A percentile compares a stretch with the other conserved stretches of the same genome.
Evolutionary conservation across 2,797 vertebrate genomes (phyloP).

Genomic region (Stomatorhinus walkeri): DNA sequence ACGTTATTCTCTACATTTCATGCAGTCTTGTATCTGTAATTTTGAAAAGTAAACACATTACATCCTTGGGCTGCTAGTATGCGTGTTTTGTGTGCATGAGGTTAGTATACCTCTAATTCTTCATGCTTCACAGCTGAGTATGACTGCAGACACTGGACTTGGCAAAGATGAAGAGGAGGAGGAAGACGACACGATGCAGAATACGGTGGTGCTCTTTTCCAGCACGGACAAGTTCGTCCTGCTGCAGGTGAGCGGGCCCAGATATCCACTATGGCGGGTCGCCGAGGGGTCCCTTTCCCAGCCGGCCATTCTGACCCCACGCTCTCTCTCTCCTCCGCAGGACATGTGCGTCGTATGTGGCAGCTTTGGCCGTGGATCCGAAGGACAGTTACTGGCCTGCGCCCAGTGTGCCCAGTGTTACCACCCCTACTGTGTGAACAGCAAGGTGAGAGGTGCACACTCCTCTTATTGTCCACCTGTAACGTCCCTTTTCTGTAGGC

Average conservation of each 20-base stretch:
- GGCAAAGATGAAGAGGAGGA: constrained; percentile 83
- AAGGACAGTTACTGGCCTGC: constrained; percentile 91
- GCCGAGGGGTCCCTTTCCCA: neutral
- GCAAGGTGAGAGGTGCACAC: constrained; percentile 74
- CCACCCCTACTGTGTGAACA: constrained; percentile 97
- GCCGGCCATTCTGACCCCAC: neutral
- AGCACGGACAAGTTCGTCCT: constrained; percentile 98
- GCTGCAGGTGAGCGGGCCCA: constrained; percentile 74
- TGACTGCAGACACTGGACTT: constrained; percentile 79
- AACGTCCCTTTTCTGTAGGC: neutral
- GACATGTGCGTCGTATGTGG: constrained; percentile 99
- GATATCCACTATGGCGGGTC: neutral
- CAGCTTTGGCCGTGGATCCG: constrained; percentile 88
- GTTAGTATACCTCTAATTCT: neutral
- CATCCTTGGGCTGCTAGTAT: neutral
- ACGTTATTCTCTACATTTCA: neutral
- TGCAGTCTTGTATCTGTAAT: neutral
- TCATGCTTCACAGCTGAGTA: constrained; percentile 64
- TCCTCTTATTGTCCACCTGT: neutral
- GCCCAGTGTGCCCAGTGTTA: constrained; percentile 98
- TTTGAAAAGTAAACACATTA: neutral
- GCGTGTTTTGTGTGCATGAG: neutral
- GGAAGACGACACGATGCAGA: constrained; percentile 97
- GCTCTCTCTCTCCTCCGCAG: constrained; percentile 47
- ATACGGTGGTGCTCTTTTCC: constrained; percentile 98